Evolutionary conservation across 2,888 invertebrate species (phyloP).

Genomic region (Poecilus cupreus): DNA sequence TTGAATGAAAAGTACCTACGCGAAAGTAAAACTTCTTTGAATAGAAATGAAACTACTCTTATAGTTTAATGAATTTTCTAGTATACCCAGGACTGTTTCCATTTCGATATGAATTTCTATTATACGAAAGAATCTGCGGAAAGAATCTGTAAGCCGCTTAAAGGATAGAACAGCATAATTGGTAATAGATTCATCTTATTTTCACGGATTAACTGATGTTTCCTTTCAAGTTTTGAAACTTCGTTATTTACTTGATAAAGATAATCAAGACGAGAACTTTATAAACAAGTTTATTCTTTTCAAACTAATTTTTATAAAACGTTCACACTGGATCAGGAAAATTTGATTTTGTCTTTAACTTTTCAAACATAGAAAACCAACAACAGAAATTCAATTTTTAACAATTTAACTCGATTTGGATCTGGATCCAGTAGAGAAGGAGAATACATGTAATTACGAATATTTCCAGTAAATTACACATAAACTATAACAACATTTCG

Average conservation of each 20-base stretch:
- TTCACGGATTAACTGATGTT: conserved; percentile 27
- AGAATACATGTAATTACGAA: not conserved
- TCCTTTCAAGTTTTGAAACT: conserved; percentile 37
- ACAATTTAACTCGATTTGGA: not conserved
- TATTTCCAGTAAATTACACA: not conserved
- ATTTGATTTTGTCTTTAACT: conserved; percentile 7
- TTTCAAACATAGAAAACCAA: not conserved
- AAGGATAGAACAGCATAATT: conserved; percentile 24
- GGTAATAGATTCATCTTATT: conserved; percentile 43
- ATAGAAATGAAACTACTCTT: not conserved
- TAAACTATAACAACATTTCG: conserved; percentile 21
- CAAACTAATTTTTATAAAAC: conserved; percentile 34
- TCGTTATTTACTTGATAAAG: conserved; percentile 43
- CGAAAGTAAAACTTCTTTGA: not conserved
- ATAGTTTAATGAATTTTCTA: not conserved
- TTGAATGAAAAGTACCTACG: too few relatives aligned
- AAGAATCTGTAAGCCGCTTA: conserved; percentile 35
- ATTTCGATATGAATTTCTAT: conserved; percentile 32
- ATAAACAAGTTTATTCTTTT: conserved; percentile 38
- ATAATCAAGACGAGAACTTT: conserved; percentile 38
- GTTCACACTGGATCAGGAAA: conserved; percentile 24
- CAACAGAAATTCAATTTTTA: not conserved
- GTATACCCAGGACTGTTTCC: not conserved
- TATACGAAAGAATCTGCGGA: not conserved
- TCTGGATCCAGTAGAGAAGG: not conserved